Evolutionary conservation across 2,888 invertebrate species (phyloP), one percentile per base, ranked within the genome.

Genomic region (Aphidoletes aphidimyza): DNA sequence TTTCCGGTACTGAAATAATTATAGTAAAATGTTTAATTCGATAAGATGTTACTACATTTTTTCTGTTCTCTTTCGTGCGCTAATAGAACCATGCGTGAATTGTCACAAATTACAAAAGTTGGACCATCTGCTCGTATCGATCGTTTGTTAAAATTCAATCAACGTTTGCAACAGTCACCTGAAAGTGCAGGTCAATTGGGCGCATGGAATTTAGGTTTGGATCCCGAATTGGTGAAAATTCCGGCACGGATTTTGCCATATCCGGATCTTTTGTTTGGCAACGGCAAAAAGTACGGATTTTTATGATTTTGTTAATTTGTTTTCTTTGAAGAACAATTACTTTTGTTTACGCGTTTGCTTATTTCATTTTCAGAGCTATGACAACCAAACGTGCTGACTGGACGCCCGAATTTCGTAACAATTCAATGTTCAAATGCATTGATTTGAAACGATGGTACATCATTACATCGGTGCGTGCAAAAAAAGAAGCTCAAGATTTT

Each of bases 21-120:
- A 78, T 34, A 1, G 78, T 8, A 30, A 1, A 78, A 78, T 6
- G 6, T 59, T 59, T 59, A 26, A 39, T 39, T 11, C 5, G 11
- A 8, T 5, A 39, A 39, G 11, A 39, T 39, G 11, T 8, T 39
- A 8, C 8, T 47, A 2, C 6, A 47, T 47, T 47, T 14, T 47
- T 2, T 47, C 17, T n/a, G 22, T n/a, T n/a, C n/a, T n/a, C n/a
- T n/a, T n/a, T n/a, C n/a, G n/a, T n/a, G n/a, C n/a, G n/a, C n/a
- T n/a, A n/a, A n/a, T 14, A 89, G 89, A 9, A 85, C 89, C 45
- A 95, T 95, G 95, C 91, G 91, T 84, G 93, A 94, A 0, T 90
- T 98, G 86, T 93, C 93, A 0, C 91, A 91, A 0, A 92, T 95
- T 87, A 97, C 97, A 0, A 92, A 96, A 83, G 92, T 98, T 0